A percentile compares a stretch with the other conserved stretches of the same genome.
These are phyloP conservation scores for Vimba vimba DNA, from an alignment of 2,113 vertebrate species.

Conservation along the genomic window DNA sequence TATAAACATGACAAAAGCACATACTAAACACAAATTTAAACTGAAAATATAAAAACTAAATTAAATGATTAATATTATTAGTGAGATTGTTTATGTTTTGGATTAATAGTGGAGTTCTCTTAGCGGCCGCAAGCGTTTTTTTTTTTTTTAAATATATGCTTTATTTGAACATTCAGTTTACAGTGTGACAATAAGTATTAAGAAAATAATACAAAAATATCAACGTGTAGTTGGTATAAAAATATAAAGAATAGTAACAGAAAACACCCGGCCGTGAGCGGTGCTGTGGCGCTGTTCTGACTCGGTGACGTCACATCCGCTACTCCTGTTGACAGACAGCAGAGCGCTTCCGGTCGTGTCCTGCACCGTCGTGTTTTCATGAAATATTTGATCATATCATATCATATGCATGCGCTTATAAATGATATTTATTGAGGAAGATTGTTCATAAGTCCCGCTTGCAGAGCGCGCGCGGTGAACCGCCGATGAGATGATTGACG, in stretches of 20 bases:
- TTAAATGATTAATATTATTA: no score
- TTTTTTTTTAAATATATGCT: no score
- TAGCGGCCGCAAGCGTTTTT: background rate
- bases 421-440: background rate
- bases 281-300: slow-evolving; percentile 4
- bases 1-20: no score
- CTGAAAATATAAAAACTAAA: background rate
- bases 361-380: background rate
- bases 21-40: no score
- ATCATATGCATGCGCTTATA: background rate
- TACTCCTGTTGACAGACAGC: slow-evolving; percentile 3
- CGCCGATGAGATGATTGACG: background rate
- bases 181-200: no score
- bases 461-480: background rate
- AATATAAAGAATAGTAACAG: no score
- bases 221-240: no score
- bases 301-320: background rate
- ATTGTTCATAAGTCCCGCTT: background rate
- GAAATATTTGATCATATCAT: background rate
- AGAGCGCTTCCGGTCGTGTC: slow-evolving; percentile 16
- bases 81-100: background rate
- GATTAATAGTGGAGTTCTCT: background rate
- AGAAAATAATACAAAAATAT: no score
- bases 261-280: background rate
- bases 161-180: no score